Percentiles rank a stretch among this genome's conserved stretches.
These are phyloP conservation scores for Microtus pennsylvanicus DNA, from an alignment of 2,113 vertebrate genomes.

Conservation along the genomic window DNA sequence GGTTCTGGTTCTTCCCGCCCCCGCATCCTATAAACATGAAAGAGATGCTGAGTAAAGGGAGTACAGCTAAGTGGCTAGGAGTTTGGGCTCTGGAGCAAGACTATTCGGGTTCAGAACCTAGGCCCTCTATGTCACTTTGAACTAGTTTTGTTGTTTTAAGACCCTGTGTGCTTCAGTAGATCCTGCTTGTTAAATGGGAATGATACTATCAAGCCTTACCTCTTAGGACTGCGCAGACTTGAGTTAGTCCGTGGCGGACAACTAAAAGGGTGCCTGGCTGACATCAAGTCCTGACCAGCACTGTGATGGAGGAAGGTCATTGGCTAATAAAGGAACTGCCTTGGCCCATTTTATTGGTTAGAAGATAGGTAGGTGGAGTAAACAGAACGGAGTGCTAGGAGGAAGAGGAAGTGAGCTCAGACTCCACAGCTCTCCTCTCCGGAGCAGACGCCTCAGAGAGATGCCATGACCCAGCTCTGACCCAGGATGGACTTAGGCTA, in stretches of 20 bases:
- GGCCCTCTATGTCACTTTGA: neutral
- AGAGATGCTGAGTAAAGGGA: neutral
- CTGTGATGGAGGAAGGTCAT: too few species aligned
- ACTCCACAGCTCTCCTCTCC: too few species aligned
- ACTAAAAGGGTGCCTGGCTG: neutral
- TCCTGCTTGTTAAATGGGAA: neutral
- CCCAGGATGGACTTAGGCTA: too few species aligned
- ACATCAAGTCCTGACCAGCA: slow-evolving; percentile 15
- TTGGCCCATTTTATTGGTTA: too few species aligned
- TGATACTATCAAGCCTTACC: neutral
- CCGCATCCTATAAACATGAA: neutral
- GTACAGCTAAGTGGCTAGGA: neutral
- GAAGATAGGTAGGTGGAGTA: too few species aligned
- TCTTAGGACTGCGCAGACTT: neutral
- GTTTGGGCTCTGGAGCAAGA: neutral
- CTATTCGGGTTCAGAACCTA: neutral
- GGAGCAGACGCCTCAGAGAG: too few species aligned
- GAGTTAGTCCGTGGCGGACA: neutral
- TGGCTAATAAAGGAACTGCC: too few species aligned
- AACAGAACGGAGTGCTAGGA: too few species aligned
- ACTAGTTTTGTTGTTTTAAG: neutral
- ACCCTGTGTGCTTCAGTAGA: neutral
- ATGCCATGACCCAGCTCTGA: too few species aligned
- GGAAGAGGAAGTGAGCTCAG: too few species aligned
- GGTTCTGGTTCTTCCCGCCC: neutral